Percentiles rank a stretch among this genome's conserved stretches.
Conservation (phyloP, 2,113 vertebrate species). For the Engraulis encrasicolus region DNA sequence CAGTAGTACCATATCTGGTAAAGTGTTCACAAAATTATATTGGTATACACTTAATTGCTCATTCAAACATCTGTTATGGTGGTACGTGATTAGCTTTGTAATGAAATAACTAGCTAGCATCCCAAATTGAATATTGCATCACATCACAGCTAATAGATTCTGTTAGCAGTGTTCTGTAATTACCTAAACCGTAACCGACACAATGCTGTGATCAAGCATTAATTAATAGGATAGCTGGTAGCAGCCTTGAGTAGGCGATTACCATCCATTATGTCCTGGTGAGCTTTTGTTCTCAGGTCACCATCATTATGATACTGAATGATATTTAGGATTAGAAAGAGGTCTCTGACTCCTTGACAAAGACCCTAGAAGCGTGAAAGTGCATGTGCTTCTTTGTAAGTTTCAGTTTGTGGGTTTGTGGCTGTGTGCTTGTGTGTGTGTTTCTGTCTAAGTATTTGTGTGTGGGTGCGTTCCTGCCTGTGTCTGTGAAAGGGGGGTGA, state of each 20-base stretch:
- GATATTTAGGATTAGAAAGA: not conserved
- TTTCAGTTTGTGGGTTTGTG: not conserved
- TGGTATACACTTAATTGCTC: not conserved
- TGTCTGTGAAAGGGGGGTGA: not conserved
- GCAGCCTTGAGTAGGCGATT: slow-evolving; percentile 18
- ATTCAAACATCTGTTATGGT: too few species aligned
- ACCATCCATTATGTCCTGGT: slow-evolving; percentile 18
- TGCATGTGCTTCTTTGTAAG: too few species aligned
- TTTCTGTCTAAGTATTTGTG: not conserved
- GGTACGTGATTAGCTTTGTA: not conserved
- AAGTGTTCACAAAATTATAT: too few species aligned
- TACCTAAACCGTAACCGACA: not conserved
- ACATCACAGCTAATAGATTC: not conserved
- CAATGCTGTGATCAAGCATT: slow-evolving; percentile 9
- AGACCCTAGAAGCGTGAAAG: too few species aligned
- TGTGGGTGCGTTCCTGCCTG: not conserved
- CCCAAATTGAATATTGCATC: not conserved
- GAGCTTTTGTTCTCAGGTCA: not conserved
- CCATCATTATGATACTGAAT: slow-evolving; percentile 14
- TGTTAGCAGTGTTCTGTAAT: not conserved
- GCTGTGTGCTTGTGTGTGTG: not conserved
- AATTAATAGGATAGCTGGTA: slow-evolving; percentile 3
- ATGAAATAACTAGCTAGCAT: not conserved
- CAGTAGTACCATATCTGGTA: too few species aligned
- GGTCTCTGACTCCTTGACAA: not conserved